A percentile compares a stretch with the other conserved stretches of the same genome.
These are phyloP conservation scores for Oreochromis mossambicus DNA, from an alignment of 2,797 vertebrate species.

Conservation along the genomic window DNA sequence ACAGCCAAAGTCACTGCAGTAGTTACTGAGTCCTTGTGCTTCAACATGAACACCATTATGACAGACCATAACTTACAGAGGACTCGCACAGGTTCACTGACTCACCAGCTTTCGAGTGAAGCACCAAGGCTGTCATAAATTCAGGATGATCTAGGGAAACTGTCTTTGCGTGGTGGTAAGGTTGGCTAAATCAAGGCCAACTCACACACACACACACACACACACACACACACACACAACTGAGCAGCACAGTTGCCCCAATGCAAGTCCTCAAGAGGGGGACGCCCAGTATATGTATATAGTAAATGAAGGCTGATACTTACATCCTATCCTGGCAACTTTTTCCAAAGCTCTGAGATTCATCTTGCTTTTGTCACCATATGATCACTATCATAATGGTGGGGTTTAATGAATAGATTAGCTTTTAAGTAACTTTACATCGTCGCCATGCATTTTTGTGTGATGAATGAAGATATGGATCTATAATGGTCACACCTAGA, in stretches of 20 bases:
- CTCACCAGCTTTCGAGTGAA: constrained; percentile 70
- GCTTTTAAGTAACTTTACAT: constrained; percentile 99
- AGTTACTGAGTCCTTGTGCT: constrained; percentile 82
- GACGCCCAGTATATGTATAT: constrained; percentile 97
- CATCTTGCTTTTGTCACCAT: constrained; percentile 99
- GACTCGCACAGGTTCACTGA: constrained; percentile 99
- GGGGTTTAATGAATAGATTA: constrained; percentile 99
- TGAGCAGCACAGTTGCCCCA: constrained; percentile 90
- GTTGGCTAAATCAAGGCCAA: background rate
- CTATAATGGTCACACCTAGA: constrained; percentile 66
- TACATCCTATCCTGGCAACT: constrained; percentile 99
- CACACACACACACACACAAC: constrained; percentile 10
- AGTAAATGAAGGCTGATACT: constrained; percentile 99
- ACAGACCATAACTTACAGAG: constrained; percentile 77
- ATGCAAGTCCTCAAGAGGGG: constrained; percentile 97
- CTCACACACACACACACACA: constrained; percentile 12
- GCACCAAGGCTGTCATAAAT: background rate
- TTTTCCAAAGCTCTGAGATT: constrained; percentile 99
- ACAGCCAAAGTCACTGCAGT: constrained; percentile 84
- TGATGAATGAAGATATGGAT: constrained; percentile 77
- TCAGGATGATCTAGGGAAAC: background rate
- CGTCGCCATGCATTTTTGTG: constrained; percentile 97
- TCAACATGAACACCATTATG: constrained; percentile 78
- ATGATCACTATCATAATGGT: constrained; percentile 99
- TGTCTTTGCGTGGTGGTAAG: background rate